Percentiles rank a stretch among this genome's conserved stretches.
Conservation (phyloP, 2,797 vertebrate genomes). For the Manis pentadactyla region DNA sequence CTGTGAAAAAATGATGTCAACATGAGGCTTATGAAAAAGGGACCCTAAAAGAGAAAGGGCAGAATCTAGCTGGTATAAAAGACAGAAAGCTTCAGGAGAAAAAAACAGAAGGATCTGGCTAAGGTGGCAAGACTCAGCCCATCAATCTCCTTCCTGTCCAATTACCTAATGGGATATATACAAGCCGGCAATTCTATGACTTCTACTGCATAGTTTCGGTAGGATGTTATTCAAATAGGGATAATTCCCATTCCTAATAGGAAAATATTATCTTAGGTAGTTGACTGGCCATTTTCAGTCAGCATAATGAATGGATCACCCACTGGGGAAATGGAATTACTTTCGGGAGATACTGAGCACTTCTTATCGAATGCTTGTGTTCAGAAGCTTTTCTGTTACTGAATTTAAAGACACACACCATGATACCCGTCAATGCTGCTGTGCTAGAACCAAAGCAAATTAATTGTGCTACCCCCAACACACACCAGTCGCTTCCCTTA, state of each 20-base stretch:
- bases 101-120: not conserved
- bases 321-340: slow-evolving; percentile 58
- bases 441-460: slow-evolving; percentile 30
- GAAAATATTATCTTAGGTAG: slow-evolving; percentile 33
- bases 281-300: slow-evolving; percentile 13
- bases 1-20: slow-evolving; percentile 7
- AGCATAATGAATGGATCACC: slow-evolving; percentile 28
- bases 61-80: not conserved
- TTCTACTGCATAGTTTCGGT: not conserved
- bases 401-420: not conserved
- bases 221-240: not conserved
- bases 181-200: slow-evolving; percentile 5
- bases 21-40: not conserved
- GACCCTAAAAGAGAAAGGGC: not conserved
- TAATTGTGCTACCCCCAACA: not conserved
- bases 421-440: not conserved
- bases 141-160: not conserved
- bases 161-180: slow-evolving; percentile 14
- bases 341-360: not conserved
- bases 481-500: not conserved
- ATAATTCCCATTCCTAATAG: slow-evolving; percentile 32
- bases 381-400: slow-evolving; percentile 44
- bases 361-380: slow-evolving; percentile 41
- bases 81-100: slow-evolving; percentile 7
- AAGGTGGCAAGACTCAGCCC: not conserved